Evolutionary conservation across 2,888 invertebrate genomes (phyloP).

Genomic region (Pocota personata): DNA sequence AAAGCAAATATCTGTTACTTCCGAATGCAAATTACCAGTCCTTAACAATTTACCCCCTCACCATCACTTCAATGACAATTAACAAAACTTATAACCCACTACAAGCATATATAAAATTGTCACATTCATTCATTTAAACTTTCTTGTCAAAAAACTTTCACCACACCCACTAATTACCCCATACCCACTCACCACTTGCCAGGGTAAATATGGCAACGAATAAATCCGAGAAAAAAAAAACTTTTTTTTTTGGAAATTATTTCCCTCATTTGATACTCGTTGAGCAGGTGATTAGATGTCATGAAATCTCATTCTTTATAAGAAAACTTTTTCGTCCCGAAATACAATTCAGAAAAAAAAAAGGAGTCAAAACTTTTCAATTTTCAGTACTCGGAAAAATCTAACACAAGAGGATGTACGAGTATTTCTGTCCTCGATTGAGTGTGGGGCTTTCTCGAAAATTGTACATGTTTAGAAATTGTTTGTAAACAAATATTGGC

Average conservation of each 20-base stretch:
- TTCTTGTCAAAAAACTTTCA: background rate
- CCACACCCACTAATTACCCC: background rate
- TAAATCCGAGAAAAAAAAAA: too few relatives aligned
- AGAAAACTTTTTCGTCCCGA: background rate
- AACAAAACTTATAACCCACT: background rate
- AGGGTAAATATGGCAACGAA: background rate
- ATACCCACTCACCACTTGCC: background rate
- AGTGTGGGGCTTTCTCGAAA: background rate
- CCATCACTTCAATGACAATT: background rate
- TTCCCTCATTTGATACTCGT: conserved; percentile 30
- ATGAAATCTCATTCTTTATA: background rate
- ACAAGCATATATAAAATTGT: background rate
- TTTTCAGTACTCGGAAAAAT: background rate
- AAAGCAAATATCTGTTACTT: too few relatives aligned
- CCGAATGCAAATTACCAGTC: too few relatives aligned
- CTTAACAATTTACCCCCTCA: too few relatives aligned
- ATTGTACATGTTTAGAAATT: background rate
- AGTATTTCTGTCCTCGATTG: background rate
- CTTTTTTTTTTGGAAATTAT: conserved; percentile 2
- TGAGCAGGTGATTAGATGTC: conserved; percentile 25
- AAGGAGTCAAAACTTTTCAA: conserved; percentile 5
- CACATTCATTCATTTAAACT: conserved; percentile 7
- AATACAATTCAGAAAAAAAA: background rate
- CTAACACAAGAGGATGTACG: background rate
- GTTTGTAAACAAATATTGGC: conserved; percentile 5